Base-by-base conservation (phyloP, 2,888 invertebrate species). In the Drosophila colorata region DNA sequence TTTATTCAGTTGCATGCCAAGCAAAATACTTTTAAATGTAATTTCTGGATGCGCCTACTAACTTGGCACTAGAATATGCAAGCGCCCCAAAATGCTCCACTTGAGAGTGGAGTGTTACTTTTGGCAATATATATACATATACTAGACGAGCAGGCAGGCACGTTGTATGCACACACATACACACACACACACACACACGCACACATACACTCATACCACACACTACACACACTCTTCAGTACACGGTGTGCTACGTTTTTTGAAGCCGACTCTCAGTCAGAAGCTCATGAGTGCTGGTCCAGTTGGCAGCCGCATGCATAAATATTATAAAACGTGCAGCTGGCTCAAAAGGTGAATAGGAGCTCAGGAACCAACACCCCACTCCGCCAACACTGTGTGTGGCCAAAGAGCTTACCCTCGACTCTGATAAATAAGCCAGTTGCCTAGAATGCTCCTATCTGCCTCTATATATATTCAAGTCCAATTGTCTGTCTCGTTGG, bases 241-340 rank as follows among this genome's bases (percentile, higher is more conserved):
- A 14, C 33, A 9, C 59, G 28, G 43, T 14, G 8, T 44, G 38
- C 37, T 58, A 55, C 38, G 47, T 60, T 69, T 57, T 68, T 74
- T 61, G 25, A 64, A 43, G 60, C 57, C 46, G 28, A 58, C 70
- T 63, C 47, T 49, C 23, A 53, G 59, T 25, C 58, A 49, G 59
- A 23, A 43, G 55, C 48, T 73, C 69, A 74, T 74, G 73, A 74
- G 82, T 82, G 83, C 69, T 67, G 74, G 71, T 82, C 80, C 88
- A 67, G 74, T 77, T 82, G 86, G 87, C 79, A 71, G 73, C 74
- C 78, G 66, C 63, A 77, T 83, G 87, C 83, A 83, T 83, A 83
- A 83, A 83, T 83, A 88, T 88, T 88, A 80, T 77, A 83, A 86
- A 83, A 88, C 77, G 86, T 88, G 86, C 76, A 70, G 64, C 68